phyloP scores from a whole-genome alignment of 2,888 invertebrate genomes.

The Eupithecia subumbrata region DNA sequence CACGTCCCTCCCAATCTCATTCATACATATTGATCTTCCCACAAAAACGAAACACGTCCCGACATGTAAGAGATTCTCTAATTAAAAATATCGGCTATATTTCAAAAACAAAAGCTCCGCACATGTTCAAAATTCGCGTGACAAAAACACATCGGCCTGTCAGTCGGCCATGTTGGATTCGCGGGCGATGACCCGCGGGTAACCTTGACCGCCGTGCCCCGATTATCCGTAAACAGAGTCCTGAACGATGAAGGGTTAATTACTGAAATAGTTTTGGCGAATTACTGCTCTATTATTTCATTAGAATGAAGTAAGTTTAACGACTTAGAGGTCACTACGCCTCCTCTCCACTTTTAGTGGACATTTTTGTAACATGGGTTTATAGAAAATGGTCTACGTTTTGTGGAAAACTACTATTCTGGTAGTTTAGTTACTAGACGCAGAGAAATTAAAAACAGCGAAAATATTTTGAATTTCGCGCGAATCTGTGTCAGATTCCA shows the following conservation, averaged over 20 bases:
- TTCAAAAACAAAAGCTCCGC: conserved; percentile 50
- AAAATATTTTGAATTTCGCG: no score
- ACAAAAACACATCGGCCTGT: conserved; percentile 58
- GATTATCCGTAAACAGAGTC: conserved; percentile 50
- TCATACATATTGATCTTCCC: conserved; percentile 32
- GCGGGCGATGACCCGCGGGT: conserved; percentile 61
- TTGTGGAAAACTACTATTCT: no score
- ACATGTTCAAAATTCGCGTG: conserved; percentile 66
- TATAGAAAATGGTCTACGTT: no score
- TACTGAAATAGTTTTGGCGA: conserved; percentile 14
- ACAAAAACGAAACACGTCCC: conserved; percentile 35
- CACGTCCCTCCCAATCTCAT: conserved; percentile 30
- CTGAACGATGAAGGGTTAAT: conserved; percentile 25
- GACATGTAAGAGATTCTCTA: conserved; percentile 43
- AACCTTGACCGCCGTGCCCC: conserved; percentile 74
- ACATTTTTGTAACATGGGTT: no score
- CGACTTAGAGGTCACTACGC: neutral
- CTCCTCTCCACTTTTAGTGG: no score
- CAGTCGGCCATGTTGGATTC: conserved; percentile 49
- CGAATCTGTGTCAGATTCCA: no score
- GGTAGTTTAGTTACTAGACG: no score
- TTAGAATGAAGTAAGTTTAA: neutral
- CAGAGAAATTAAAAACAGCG: no score
- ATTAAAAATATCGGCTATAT: conserved; percentile 53
- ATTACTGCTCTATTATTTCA: conserved; percentile 2